Conservation (phyloP, 2,888 invertebrate species). For the Cyrtodaria siliqua region DNA sequence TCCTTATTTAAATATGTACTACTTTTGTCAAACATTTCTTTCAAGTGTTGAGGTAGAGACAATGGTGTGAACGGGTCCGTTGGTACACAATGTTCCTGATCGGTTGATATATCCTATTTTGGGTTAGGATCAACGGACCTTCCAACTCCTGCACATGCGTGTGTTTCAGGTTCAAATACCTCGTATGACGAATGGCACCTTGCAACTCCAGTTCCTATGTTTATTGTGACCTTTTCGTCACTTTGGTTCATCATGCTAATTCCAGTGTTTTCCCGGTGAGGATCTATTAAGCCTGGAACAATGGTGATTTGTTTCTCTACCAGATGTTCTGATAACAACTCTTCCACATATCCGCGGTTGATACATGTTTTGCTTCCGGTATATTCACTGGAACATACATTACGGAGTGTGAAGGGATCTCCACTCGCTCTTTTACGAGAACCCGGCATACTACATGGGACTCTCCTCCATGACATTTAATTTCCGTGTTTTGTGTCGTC, state of each 20-base stretch:
- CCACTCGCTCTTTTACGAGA: conserved; percentile 7
- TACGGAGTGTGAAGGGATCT: background rate
- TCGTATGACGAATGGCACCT: too few relatives aligned
- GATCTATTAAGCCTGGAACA: conserved; percentile 14
- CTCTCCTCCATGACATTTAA: conserved; percentile 15
- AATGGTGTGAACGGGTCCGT: background rate
- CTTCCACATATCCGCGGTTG: conserved; percentile 7
- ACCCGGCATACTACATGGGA: conserved; percentile 10
- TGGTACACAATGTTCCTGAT: background rate
- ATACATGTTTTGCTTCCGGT: background rate
- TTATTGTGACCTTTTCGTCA: too few relatives aligned
- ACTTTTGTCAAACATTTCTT: conserved; percentile 40
- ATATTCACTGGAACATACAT: conserved; percentile 21
- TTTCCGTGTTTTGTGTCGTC: background rate
- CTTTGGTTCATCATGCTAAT: conserved; percentile 27
- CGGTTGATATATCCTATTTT: too few relatives aligned
- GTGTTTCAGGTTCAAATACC: too few relatives aligned
- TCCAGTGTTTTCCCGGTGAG: background rate
- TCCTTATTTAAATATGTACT: background rate
- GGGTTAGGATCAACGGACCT: too few relatives aligned
- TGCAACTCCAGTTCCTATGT: too few relatives aligned
- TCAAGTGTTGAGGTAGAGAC: conserved; percentile 22
- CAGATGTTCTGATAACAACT: background rate
- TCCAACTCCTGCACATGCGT: too few relatives aligned
- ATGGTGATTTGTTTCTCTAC: background rate